Conservation (phyloP, 2,797 vertebrate genomes). For the Ataeniobius toweri region DNA sequence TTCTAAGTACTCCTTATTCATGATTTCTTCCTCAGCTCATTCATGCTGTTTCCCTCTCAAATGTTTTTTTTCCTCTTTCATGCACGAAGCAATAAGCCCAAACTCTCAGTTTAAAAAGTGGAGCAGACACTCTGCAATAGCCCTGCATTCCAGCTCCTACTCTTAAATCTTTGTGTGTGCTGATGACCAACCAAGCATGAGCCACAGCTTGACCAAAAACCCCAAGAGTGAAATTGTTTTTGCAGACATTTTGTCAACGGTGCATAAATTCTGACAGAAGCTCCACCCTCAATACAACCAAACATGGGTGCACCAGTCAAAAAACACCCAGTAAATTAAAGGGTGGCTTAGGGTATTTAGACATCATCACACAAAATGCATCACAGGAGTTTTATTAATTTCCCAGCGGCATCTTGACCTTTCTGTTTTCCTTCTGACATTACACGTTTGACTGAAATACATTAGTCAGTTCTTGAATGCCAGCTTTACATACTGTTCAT, state of each 20-base stretch:
- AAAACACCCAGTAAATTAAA: constrained; percentile 28
- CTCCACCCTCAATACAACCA: constrained; percentile 22
- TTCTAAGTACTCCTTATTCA: constrained; percentile 21
- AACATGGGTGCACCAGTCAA: constrained; percentile 21
- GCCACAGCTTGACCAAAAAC: constrained; percentile 55
- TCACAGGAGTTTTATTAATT: constrained; percentile 50
- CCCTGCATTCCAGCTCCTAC: constrained; percentile 27
- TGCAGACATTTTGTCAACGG: constrained; percentile 15
- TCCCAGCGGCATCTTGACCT: constrained; percentile 36
- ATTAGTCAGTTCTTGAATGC: constrained; percentile 35
- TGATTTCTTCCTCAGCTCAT: constrained; percentile 19
- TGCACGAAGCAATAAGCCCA: constrained; percentile 12
- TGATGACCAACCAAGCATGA: constrained; percentile 60
- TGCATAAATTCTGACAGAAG: constrained; percentile 25
- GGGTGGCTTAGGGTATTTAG: constrained; percentile 3
- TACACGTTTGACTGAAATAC: constrained; percentile 22
- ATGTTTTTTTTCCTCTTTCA: constrained; percentile 11
- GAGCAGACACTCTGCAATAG: constrained; percentile 20
- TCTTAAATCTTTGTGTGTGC: constrained; percentile 45
- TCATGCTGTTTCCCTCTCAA: constrained; percentile 18
- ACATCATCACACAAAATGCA: constrained; percentile 11
- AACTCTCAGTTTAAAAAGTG: constrained; percentile 11
- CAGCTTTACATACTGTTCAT: constrained; percentile 15
- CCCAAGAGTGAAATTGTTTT: constrained; percentile 27
- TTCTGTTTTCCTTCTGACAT: constrained; percentile 39